A percentile compares a stretch with the other conserved stretches of the same genome.
Conservation (phyloP, 2,113 vertebrate genomes). For the Pterocles gutturalis region DNA sequence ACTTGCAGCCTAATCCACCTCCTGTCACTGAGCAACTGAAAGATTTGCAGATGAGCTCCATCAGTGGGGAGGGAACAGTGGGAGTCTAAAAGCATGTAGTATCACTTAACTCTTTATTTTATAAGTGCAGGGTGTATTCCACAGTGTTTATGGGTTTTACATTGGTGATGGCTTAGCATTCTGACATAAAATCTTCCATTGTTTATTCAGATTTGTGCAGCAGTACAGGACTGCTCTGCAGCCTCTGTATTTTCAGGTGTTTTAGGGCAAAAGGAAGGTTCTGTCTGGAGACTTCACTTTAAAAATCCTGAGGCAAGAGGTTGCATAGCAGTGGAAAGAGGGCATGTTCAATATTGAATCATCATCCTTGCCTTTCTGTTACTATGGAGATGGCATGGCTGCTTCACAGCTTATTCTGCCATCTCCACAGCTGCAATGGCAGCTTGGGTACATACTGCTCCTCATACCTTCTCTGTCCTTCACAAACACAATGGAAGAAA, state of each 20-base stretch:
- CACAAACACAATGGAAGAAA: not conserved
- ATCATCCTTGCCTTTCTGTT: slow-evolving; percentile 25
- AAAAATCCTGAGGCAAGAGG: slow-evolving; percentile 38
- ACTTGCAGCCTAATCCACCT: not conserved
- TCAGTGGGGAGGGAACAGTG: not conserved
- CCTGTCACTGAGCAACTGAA: not conserved
- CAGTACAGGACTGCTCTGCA: not conserved
- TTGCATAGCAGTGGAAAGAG: slow-evolving; percentile 30
- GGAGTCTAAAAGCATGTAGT: not conserved
- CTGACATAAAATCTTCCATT: not conserved
- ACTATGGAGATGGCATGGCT: slow-evolving; percentile 60
- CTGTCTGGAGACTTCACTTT: not conserved
- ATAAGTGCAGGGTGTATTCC: not conserved
- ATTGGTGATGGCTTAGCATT: not conserved
- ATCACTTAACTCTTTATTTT: not conserved
- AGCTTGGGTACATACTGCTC: slow-evolving; percentile 37
- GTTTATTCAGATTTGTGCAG: not conserved
- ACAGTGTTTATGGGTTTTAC: not conserved
- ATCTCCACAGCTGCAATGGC: slow-evolving; percentile 53
- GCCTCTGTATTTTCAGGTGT: not conserved
- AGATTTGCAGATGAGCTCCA: slow-evolving; percentile 15
- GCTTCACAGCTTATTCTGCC: not conserved
- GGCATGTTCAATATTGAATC: not conserved
- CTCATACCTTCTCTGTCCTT: not conserved
- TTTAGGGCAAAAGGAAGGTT: not conserved